Conservation (phyloP, 2,888 invertebrate genomes). For the Limnephilus rhombicus region DNA sequence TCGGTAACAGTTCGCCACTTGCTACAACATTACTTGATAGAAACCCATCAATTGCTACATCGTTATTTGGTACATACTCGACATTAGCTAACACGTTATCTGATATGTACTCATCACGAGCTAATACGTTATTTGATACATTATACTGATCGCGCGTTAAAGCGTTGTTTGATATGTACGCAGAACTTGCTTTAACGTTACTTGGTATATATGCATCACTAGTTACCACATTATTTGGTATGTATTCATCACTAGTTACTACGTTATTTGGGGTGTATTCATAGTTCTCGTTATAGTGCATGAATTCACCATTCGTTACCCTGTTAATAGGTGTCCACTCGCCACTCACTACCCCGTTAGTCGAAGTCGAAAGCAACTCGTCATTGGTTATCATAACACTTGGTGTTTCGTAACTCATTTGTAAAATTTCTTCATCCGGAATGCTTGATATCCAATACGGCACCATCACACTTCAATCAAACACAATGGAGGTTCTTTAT, state of each 20-base stretch:
- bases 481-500: background rate
- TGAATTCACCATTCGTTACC: background rate
- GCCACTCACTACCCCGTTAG: background rate
- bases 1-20: background rate
- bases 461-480: background rate
- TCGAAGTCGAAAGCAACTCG: background rate
- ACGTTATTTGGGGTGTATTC: too few species aligned
- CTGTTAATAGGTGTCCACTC: background rate
- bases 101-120: background rate
- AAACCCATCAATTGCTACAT: background rate
- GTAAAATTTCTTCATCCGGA: background rate
- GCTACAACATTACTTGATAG: too few species aligned
- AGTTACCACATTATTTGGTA: too few species aligned
- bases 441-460: conserved; percentile 6
- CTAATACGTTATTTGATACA: background rate
- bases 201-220: too few species aligned
- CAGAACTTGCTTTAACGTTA: too few species aligned
- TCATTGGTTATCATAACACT: background rate
- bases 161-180: background rate
- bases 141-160: background rate
- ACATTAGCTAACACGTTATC: background rate
- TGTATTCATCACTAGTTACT: too few species aligned
- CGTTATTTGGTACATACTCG: background rate
- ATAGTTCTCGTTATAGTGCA: background rate
- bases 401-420: background rate